Evolutionary conservation across 2,888 invertebrate genomes (phyloP), one percentile per base, ranked within the genome.

Genomic region (Leptogaster cylindrica): DNA sequence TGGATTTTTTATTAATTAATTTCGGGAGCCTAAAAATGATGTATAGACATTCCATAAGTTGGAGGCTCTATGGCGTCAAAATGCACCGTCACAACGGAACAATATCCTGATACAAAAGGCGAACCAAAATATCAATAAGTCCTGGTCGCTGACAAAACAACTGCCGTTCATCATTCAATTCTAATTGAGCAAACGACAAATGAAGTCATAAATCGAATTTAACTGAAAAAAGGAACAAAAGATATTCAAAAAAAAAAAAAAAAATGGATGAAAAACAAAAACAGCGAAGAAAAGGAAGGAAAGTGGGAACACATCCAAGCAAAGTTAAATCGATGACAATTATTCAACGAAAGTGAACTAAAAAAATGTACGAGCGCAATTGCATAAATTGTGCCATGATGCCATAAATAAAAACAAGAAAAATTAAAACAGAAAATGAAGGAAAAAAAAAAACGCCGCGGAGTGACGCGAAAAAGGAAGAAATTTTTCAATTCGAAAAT

Each of bases 281-380:
- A 18, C 41, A n/a, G n/a, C n/a, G 6, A 3, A 36, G 20, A 41
- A 4, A 41, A 20, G 20, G 44, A 44, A 44, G 8, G 18, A 25
- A 3, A 23, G 46, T 23, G 36, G 14, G 14, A 39, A 14, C 33
- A 55, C 23, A 20, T 46, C 23, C 20, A 36, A 39, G n/a, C 20
- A 36, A 25, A 4, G 16, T 18, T 18, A 18, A 33, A 36, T 39
- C 39, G 36, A 55, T 8, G 23, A 33, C 36, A 55, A 55, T 36
- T 55, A 55, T 55, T 36, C 55, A 55, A 55, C 39, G 55, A 36
- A 55, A 55, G 23, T 55, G 16, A 33, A n/a, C n/a, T n/a, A 52
- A 52, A 55, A 55, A 36, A 33, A 36, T 25, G 46, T 46, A 20
- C 46, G 46, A 55, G 16, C 33, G 39, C n/a, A 36, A 36, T 23